Evolutionary conservation across 2,888 invertebrate genomes (phyloP), one percentile per base, ranked within the genome.

Genomic region (Monochamus alternatus): DNA sequence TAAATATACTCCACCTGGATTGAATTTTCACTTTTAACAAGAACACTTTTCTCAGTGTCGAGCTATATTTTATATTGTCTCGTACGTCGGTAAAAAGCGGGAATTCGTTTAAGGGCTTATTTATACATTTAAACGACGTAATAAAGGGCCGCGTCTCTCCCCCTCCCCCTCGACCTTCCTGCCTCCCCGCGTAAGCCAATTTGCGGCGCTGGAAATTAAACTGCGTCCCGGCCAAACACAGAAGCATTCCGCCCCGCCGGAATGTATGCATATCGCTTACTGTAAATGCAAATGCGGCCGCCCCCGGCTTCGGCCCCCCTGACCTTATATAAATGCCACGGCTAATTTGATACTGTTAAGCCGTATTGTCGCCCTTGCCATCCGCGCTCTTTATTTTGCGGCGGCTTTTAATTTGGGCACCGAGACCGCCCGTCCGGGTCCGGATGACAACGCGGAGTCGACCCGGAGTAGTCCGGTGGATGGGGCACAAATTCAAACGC

Each of bases 271-370:
- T 87, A 87, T 87, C 87, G 85, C 85, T 87, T 86, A 87, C 87
- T 87, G 86, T 87, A 87, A 87, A 87, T 87, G 86, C 86, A 87
- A 87, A 87, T 80, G 76, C 70, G 75, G 70, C 74, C 78, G 75
- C 74, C 76, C 76, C 75, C 73, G 79, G 75, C 74, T 66, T 76
- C 79, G 73, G 78, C 79, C 79, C 73, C 78, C 78, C 75, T 78
- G 87, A 87, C 87, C 87, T 87, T 88, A 85, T 83, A 85, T 81
- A 87, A 87, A 87, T 87, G 87, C 86, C 88, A 85, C 84, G 84
- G 84, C 86, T 88, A 87, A 88, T 87, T 87, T 86, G 86, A 87
- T 87, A 86, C 85, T 81, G 84, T 83, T 82, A 80, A 80, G 78
- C 79, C 77, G 78, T 81, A 81, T 80, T 84, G 84, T 84, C 84